Conservation (phyloP, 2,113 vertebrate species). For the Phalacrocorax aristotelis region DNA sequence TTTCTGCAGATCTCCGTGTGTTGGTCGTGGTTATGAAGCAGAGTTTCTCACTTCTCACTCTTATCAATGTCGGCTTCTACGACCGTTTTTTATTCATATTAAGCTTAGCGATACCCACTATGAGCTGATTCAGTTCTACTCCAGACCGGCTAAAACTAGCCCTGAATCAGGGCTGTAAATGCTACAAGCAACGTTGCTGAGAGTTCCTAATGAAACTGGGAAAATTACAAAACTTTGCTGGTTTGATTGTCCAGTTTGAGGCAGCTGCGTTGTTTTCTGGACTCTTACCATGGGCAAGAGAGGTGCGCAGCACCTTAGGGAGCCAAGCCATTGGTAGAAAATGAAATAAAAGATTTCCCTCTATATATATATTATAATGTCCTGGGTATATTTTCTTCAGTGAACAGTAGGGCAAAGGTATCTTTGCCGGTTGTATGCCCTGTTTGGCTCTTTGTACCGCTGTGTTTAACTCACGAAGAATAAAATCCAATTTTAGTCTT, state of each 20-base stretch:
- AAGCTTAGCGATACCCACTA: background rate
- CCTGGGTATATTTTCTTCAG: background rate
- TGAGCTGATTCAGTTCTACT: background rate
- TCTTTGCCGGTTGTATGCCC: background rate
- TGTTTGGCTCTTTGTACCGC: background rate
- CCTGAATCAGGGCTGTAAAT: background rate
- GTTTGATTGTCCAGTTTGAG: background rate
- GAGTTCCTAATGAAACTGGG: background rate
- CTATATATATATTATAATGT: no score
- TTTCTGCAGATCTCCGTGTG: constrained; percentile 47
- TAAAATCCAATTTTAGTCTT: background rate
- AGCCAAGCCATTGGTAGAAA: background rate
- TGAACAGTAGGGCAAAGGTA: background rate
- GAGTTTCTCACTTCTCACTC: constrained; percentile 17
- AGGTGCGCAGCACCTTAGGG: background rate
- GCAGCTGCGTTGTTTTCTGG: background rate
- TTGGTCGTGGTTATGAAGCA: background rate
- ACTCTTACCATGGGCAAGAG: background rate
- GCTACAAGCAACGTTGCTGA: rapidly evolving
- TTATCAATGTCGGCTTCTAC: background rate
- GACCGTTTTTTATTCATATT: rapidly evolving
- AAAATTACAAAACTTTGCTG: background rate
- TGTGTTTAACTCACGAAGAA: background rate
- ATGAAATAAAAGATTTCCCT: background rate
- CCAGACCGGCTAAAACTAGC: background rate